phyloP scores from a whole-genome alignment of 2,797 vertebrate species.

The Sebastes kiyomatsui region DNA sequence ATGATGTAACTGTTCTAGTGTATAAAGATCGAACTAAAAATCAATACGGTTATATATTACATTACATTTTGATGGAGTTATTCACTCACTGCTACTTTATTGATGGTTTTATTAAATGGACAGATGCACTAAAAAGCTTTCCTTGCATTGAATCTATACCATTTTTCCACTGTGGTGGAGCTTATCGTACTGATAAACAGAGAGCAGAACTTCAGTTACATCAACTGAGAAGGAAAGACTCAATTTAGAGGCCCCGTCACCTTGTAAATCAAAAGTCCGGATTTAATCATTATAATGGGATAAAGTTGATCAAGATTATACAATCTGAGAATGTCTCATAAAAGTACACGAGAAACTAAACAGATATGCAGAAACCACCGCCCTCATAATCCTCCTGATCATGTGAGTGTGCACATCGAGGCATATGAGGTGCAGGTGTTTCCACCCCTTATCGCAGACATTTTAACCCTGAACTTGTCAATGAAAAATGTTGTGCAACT shows the following conservation, averaged over 20 bases:
- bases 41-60: background rate
- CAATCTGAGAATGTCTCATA: background rate
- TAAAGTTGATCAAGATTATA: slow-evolving; percentile 3
- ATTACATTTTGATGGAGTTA: background rate
- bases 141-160: background rate
- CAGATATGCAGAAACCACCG: background rate
- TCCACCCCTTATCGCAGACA: background rate
- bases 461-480: background rate
- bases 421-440: background rate
- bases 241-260: background rate
- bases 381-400: slow-evolving; percentile 5
- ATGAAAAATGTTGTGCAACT: background rate
- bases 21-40: background rate
- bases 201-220: background rate
- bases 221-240: background rate
- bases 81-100: background rate
- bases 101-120: background rate
- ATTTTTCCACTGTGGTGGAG: background rate
- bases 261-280: background rate
- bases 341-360: background rate
- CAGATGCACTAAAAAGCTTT: background rate
- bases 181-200: background rate
- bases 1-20: background rate
- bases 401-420: slow-evolving; percentile 1
- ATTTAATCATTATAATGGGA: background rate